Percentiles rank a stretch among this genome's conserved stretches.
phyloP scores from a whole-genome alignment of 2,888 invertebrate genomes.

The Thecophora atra region DNA sequence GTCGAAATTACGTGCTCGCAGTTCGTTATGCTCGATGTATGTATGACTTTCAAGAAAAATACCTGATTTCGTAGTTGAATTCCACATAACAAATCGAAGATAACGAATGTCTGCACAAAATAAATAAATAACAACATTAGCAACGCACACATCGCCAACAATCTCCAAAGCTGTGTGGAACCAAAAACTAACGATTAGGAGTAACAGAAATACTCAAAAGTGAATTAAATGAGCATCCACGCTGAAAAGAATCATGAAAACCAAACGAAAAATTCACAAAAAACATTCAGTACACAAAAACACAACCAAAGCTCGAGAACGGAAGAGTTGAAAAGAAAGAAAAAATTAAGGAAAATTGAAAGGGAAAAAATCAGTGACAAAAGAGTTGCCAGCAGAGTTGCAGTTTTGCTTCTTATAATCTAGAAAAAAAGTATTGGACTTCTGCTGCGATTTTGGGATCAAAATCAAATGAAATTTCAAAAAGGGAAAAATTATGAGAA shows the following conservation, averaged over 20 bases:
- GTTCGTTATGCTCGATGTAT: too few relatives aligned
- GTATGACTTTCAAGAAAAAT: slow-evolving; percentile 43
- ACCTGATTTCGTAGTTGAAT: slow-evolving; percentile 43
- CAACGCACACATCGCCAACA: slow-evolving; percentile 21
- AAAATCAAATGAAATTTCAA: background rate
- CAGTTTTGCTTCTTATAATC: background rate
- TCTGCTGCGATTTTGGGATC: background rate
- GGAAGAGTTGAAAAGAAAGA: too few relatives aligned
- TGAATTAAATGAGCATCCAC: slow-evolving; percentile 36
- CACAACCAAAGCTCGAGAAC: background rate
- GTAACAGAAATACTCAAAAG: slow-evolving; percentile 39
- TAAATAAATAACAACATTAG: slow-evolving; percentile 24
- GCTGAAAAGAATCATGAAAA: slow-evolving; percentile 26
- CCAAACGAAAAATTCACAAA: background rate
- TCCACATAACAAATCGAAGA: slow-evolving; percentile 37
- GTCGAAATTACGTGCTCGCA: slow-evolving; percentile 12
- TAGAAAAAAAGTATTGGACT: too few relatives aligned
- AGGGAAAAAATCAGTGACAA: background rate
- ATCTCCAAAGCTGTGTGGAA: slow-evolving; percentile 11
- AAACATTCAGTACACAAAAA: background rate
- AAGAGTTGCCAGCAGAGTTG: background rate
- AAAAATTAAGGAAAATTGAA: too few relatives aligned
- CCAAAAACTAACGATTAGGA: slow-evolving; percentile 24
- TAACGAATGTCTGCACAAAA: slow-evolving; percentile 30
- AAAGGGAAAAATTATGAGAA: background rate